phyloP scores from a whole-genome alignment of 2,113 vertebrate genomes.

The Paedocypris sp. region DNA sequence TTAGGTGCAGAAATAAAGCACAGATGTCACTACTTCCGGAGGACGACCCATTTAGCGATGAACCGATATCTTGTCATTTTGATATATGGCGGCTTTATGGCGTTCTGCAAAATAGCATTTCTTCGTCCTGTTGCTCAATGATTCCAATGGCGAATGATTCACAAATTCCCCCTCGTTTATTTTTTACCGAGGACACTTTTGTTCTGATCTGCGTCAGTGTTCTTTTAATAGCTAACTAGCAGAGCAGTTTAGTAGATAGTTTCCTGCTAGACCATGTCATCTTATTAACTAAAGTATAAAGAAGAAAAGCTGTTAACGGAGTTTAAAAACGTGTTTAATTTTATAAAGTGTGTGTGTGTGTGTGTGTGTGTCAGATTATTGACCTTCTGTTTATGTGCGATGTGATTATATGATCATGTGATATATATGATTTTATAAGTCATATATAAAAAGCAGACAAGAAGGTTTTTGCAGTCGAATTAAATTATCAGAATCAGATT shows the following conservation, averaged over 20 bases:
- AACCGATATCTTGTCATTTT: not conserved
- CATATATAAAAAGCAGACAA: no score
- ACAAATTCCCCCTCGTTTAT: not conserved
- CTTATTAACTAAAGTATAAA: constrained; percentile 2
- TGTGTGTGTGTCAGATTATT: no score
- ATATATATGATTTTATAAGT: no score
- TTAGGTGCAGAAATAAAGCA: not conserved
- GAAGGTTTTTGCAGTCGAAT: no score
- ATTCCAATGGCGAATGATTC: not conserved
- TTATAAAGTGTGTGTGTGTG: no score
- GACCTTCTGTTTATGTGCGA: no score
- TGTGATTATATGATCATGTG: no score
- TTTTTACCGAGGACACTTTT: not conserved
- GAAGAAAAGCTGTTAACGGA: not conserved
- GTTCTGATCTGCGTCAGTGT: not conserved
- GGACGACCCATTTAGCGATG: not conserved
- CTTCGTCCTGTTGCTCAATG: not conserved
- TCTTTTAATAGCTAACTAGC: not conserved
- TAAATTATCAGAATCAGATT: constrained; percentile 3
- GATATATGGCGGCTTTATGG: not conserved
- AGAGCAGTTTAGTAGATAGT: no score
- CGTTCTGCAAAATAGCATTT: not conserved
- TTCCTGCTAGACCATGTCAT: not conserved
- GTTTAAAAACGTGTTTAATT: no score
- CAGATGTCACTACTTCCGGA: no score